A percentile compares a stretch with the other conserved stretches of the same genome.
Conservation (phyloP, 2,113 vertebrate species). For the Ictalurus punctatus region DNA sequence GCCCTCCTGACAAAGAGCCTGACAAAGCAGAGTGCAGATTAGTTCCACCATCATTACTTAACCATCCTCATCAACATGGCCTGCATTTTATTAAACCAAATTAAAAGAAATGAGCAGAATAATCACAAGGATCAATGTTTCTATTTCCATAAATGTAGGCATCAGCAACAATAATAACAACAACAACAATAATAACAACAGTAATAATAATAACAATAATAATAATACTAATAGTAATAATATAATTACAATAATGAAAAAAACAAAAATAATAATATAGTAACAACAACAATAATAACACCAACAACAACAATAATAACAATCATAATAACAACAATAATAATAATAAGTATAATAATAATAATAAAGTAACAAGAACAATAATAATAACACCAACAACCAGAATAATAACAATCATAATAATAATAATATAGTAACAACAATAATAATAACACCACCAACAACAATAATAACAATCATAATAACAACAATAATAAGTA, state of each 20-base stretch:
- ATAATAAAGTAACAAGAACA: background rate
- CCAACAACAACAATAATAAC: background rate
- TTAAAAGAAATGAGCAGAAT: too few relatives aligned
- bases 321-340: too few relatives aligned
- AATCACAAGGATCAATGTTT: background rate
- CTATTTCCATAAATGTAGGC: background rate
- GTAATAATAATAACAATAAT: background rate
- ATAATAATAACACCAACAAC: too few relatives aligned
- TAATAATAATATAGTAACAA: too few relatives aligned
- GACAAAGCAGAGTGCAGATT: background rate
- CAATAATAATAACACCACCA: background rate
- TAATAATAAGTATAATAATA: too few relatives aligned
- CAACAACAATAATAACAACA: background rate
- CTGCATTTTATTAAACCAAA: background rate
- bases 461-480: background rate
- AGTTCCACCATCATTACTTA: background rate
- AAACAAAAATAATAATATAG: too few relatives aligned
- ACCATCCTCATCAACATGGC: background rate
- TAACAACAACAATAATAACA: background rate
- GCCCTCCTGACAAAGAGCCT: background rate
- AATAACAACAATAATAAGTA: background rate
- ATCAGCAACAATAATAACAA: background rate
- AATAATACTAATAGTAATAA: too few relatives aligned
- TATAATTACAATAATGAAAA: too few relatives aligned
- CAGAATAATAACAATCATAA: background rate